Base-by-base conservation (phyloP, 2,888 invertebrate species). In the Aspidiotus destructor region DNA sequence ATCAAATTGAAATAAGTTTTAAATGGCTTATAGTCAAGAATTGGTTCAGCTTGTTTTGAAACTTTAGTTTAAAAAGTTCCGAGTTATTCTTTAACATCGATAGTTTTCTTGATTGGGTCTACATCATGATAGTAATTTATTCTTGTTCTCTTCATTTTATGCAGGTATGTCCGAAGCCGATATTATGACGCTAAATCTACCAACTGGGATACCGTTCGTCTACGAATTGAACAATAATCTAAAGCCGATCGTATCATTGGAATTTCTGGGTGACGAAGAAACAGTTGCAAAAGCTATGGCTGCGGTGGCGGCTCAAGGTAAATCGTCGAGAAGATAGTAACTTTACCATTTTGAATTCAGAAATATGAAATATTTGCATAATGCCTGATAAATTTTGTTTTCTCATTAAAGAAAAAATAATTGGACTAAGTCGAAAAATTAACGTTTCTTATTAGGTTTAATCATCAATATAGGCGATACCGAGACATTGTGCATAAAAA, bases 181-280 rank as follows among this genome's bases (percentile, higher is more conserved):
- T 70, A 84, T 85, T 63, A 82, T 83, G 82, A 77, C 77, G 17
- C 75, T 85, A 10, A 84, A 85, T 75, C 76, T 85, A 48, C 85
- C 84, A 9, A 84, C 84, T 70, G 85, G 84, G 67, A 84, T 85
- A 73, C 85, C 85, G 54, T 85, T 85, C 73, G 80, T 82, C 13
- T 85, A 84, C 72, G 81, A 81, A 71, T 74, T 85, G 73, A 83
- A 84, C 73, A 80, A 80, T 60, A 78, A 82, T 71, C 76, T 82
- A 72, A 82, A 81, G 70, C 83, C 84, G 1, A 79, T 83, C 7
- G 80, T 80, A 7, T 82, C 82, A 17, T 81, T 84, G 80, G 79
- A 82, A 74, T 85, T 84, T 76, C 76, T 84, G 70, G 84, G 84
- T 1, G 84, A 84, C 73, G 82, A 82, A 71, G 83, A 83, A 75